Percentiles rank a stretch among this genome's conserved stretches.
These are phyloP conservation scores for Campopleginae sp. DNA, from an alignment of 2,888 invertebrate species.

Conservation along the genomic window DNA sequence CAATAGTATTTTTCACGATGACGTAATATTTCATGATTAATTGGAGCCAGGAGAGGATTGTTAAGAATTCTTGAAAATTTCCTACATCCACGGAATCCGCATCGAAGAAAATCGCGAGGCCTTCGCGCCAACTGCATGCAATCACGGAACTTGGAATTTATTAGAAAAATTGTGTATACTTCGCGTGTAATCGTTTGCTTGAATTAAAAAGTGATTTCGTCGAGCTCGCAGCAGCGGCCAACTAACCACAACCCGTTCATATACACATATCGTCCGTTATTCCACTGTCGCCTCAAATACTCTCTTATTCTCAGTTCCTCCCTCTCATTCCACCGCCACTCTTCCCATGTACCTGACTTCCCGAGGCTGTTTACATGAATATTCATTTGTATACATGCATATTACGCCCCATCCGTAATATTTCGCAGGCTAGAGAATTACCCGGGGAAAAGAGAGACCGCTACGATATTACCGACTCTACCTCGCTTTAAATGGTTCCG, in stretches of 20 bases:
- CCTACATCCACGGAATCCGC: neutral
- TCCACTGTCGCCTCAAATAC: conserved; percentile 29
- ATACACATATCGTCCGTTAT: conserved; percentile 49
- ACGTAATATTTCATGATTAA: neutral
- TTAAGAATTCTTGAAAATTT: neutral
- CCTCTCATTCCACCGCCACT: neutral
- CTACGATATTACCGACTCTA: conserved; percentile 26
- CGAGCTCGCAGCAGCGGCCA: neutral
- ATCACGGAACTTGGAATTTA: neutral
- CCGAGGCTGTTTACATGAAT: conserved; percentile 48
- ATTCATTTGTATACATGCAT: conserved; percentile 62
- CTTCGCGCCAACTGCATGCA: neutral
- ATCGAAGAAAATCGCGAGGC: neutral
- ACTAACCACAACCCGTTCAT: conserved; percentile 37
- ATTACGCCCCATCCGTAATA: conserved; percentile 55
- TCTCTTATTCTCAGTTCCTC: conserved; percentile 11
- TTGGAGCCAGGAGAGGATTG: neutral
- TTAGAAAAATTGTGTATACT: conserved; percentile 22
- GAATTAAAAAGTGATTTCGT: conserved; percentile 61
- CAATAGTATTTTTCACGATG: conserved; percentile 22
- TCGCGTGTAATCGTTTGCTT: conserved; percentile 44
- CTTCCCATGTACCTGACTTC: conserved; percentile 17
- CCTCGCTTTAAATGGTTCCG: conserved; percentile 1
- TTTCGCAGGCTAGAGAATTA: conserved; percentile 55
- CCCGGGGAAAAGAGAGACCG: conserved; percentile 35